A percentile compares a stretch with the other conserved stretches of the same genome.
These are phyloP conservation scores for Saguinus imperator DNA, from an alignment of 2,113 vertebrate genomes.

Conservation along the genomic window DNA sequence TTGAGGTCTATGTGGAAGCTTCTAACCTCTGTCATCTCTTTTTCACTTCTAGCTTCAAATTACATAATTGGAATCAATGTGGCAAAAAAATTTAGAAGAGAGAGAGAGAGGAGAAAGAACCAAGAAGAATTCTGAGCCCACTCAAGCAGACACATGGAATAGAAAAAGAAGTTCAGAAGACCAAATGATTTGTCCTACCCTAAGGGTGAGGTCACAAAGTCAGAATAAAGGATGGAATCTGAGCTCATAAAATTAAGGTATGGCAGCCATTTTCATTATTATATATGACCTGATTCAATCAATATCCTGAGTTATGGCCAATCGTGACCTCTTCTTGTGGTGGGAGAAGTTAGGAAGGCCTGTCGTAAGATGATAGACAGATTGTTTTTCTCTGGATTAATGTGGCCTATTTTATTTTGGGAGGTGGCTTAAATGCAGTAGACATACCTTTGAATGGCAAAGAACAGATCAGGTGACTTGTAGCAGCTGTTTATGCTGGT, in stretches of 20 bases:
- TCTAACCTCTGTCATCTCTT: not conserved
- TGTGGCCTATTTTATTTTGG: not conserved
- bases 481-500: not conserved
- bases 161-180: not conserved
- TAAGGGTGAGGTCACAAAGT: not conserved
- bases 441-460: not conserved
- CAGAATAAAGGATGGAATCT: not conserved
- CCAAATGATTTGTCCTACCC: not conserved
- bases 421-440: not conserved
- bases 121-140: not conserved
- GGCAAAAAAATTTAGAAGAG: not conserved
- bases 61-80: not conserved
- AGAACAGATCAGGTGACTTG: not conserved
- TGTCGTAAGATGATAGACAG: not conserved
- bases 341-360: not conserved
- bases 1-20: not conserved
- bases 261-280: not conserved
- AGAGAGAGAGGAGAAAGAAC: not conserved
- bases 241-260: not conserved
- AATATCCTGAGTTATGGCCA: not conserved
- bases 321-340: not conserved
- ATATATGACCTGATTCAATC: not conserved
- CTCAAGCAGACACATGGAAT: not conserved
- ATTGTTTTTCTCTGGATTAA: not conserved
- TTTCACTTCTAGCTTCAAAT: not conserved